Conservation (phyloP, 2,797 vertebrate species). For the Enteromius trimaculatus region DNA sequence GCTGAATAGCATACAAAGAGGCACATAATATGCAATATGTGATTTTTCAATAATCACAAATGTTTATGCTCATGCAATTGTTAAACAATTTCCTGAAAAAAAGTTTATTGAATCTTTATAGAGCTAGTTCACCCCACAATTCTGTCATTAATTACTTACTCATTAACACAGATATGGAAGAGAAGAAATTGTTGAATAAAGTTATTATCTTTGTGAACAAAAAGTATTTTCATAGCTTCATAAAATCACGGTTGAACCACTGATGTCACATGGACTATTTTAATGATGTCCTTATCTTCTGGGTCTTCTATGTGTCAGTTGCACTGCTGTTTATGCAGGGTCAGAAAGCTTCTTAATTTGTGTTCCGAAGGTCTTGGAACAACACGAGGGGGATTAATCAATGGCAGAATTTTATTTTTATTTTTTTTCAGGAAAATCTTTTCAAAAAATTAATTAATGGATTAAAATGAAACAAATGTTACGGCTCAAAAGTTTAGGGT, state of each 20-base stretch:
- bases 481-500: neutral
- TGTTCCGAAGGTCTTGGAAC: neutral
- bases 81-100: neutral
- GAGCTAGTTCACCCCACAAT: neutral
- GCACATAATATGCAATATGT: slow-evolving; percentile 3
- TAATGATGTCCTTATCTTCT: neutral
- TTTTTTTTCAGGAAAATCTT: neutral
- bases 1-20: slow-evolving; percentile 71
- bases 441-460: neutral
- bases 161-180: neutral
- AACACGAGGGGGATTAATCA: neutral
- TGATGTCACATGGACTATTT: neutral
- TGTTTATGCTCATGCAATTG: neutral
- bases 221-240: no score
- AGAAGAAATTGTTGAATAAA: no score
- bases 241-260: no score
- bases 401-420: neutral
- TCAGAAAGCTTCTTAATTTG: neutral
- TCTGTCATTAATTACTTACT: neutral
- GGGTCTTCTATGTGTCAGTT: neutral
- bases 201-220: no score
- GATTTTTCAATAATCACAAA: neutral
- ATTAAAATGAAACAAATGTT: neutral
- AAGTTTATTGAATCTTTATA: neutral
- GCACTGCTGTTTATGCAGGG: no score